Evolutionary conservation across 2,113 vertebrate species (phyloP), one percentile per base, ranked within the genome.

Genomic region (Hippopotamus amphibius): DNA sequence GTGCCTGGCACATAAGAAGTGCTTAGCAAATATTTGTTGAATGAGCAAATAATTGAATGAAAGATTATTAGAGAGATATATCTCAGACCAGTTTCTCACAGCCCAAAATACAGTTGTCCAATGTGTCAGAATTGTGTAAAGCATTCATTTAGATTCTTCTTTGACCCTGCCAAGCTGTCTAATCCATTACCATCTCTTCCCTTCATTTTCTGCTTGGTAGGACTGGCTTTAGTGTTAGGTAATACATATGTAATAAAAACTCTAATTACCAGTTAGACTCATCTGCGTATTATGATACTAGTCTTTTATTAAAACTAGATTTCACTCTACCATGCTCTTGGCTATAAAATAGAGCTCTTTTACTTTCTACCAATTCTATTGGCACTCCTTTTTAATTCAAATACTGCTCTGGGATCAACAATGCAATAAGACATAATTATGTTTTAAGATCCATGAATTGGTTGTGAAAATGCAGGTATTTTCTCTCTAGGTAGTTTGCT

Each of bases 371-470:
- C 95, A 97, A 97, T 98, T 98, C 98, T 97, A 97, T 94, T 96
- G 98, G 96, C 77, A 94, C 96, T 97, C 96, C 93, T 98, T 98
- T 98, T 98, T 98, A 98, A 98, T 98, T 98, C 98, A 98, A 98
- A 98, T 95, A 97, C 98, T 98, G 98, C 97, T 98, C 96, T 97
- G 98, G 98, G 98, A 98, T 98, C 98, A 98, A 97, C 98, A 98
- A 98, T 96, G 98, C 98, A 98, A 98, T 98, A 98, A 98, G 98
- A 98, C 96, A 97, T 98, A 98, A 98, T 98, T 98, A 98, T 98
- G 97, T 98, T 98, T 98, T 97, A 98, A 98, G 98, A 97, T 97
- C 97, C 95, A 97, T 96, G 97, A 98, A 97, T 95, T 96, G 97
- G 96, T 97, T 97, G 97, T 97, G 97, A 97, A 98, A 97, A 98